Conservation (phyloP, 2,888 invertebrate species). For the Deroplatys truncata region DNA sequence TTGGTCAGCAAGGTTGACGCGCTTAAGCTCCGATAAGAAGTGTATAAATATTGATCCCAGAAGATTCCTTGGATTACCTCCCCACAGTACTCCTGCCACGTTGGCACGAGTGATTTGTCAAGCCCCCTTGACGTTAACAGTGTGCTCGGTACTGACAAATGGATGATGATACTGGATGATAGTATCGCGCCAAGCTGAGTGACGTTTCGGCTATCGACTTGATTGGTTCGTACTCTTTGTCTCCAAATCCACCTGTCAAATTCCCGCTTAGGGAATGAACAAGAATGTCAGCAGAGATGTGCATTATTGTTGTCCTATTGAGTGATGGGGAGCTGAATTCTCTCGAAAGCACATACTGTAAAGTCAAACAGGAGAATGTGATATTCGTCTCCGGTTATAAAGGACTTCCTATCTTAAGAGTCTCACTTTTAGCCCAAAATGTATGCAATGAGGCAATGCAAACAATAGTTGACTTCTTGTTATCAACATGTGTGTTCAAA, state of each 20-base stretch:
- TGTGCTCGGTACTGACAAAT: constrained; percentile 12
- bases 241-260: neutral
- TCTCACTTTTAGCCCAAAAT: too few relatives aligned
- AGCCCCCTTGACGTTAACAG: constrained; percentile 15
- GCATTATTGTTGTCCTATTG: neutral
- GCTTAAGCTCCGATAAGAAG: neutral
- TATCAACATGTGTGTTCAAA: too few relatives aligned
- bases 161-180: neutral
- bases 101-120: constrained; percentile 13
- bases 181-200: neutral
- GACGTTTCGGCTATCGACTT: neutral
- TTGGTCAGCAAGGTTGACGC: neutral
- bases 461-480: too few relatives aligned
- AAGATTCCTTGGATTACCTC: neutral
- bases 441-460: too few relatives aligned
- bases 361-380: too few relatives aligned
- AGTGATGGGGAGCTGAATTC: neutral
- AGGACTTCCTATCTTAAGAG: too few relatives aligned
- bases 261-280: neutral
- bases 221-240: neutral
- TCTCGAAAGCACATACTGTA: neutral
- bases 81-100: neutral
- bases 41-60: neutral
- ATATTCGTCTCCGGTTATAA: too few relatives aligned
- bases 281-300: neutral